Conservation (phyloP, 2,797 vertebrate genomes). For the Neosilurus hyrtlii region DNA sequence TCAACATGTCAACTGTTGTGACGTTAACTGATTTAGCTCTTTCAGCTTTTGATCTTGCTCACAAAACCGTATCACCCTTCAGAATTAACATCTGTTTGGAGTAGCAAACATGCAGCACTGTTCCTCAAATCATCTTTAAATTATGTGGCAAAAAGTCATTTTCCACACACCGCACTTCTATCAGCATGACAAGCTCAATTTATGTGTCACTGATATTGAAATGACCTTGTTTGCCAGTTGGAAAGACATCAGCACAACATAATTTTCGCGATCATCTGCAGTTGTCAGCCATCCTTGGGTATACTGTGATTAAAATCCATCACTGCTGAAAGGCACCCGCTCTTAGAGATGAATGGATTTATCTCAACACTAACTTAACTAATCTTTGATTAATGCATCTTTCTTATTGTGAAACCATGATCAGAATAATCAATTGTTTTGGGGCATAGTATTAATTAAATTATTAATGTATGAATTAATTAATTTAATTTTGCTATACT, state of each 20-base stretch:
- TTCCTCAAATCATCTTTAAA: not conserved
- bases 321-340: not conserved
- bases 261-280: not conserved
- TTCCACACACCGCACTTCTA: not conserved
- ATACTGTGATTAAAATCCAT: not conserved
- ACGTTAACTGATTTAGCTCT: not conserved
- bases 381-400: not conserved
- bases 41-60: not conserved
- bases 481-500: too few relatives aligned
- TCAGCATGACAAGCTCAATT: too few relatives aligned
- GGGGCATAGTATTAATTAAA: not conserved
- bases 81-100: not conserved
- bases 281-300: not conserved
- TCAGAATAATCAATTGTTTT: not conserved
- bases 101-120: not conserved
- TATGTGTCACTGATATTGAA: not conserved
- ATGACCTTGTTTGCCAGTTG: not conserved
- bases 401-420: not conserved
- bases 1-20: not conserved
- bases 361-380: not conserved
- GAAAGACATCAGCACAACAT: not conserved
- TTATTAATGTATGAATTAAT: too few relatives aligned
- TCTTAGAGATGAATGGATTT: not conserved
- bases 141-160: not conserved
- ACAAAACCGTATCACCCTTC: not conserved